Conservation (phyloP, 2,797 vertebrate genomes). For the Erethizon dorsatum region DNA sequence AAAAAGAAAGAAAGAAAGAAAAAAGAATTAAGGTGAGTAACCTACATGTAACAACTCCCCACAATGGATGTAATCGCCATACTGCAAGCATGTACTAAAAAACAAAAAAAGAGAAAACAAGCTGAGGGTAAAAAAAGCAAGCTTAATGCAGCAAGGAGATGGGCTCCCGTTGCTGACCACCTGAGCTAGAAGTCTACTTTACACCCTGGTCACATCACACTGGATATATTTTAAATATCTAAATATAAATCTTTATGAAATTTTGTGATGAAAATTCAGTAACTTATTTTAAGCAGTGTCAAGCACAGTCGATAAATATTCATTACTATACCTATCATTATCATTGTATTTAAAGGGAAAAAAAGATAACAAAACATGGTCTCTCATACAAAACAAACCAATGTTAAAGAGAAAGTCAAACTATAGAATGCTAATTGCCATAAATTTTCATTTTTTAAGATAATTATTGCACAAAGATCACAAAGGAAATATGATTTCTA, state of each 20-base stretch:
- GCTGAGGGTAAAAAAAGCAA: neutral
- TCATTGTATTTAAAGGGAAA: conserved; percentile 8
- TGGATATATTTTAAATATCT: neutral
- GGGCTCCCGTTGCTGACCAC: accelerated
- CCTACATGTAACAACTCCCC: neutral
- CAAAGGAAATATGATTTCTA: neutral
- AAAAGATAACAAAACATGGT: neutral
- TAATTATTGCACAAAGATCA: neutral
- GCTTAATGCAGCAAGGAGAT: accelerated
- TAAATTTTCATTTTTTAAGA: conserved; percentile 2
- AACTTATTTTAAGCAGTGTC: neutral
- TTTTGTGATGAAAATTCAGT: neutral
- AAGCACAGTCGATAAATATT: neutral
- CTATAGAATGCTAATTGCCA: neutral
- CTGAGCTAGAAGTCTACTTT: neutral
- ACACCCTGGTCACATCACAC: neutral
- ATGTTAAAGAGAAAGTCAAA: neutral
- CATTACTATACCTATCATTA: neutral
- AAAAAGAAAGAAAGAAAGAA: neutral
- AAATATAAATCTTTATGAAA: neutral
- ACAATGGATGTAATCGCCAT: neutral
- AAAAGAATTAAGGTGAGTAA: neutral
- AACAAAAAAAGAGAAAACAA: neutral
- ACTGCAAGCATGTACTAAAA: neutral
- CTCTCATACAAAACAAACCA: conserved; percentile 6